These are phyloP conservation scores for Sisor rabdophorus DNA, from an alignment of 2,113 vertebrate genomes.

Conservation along the genomic window DNA sequence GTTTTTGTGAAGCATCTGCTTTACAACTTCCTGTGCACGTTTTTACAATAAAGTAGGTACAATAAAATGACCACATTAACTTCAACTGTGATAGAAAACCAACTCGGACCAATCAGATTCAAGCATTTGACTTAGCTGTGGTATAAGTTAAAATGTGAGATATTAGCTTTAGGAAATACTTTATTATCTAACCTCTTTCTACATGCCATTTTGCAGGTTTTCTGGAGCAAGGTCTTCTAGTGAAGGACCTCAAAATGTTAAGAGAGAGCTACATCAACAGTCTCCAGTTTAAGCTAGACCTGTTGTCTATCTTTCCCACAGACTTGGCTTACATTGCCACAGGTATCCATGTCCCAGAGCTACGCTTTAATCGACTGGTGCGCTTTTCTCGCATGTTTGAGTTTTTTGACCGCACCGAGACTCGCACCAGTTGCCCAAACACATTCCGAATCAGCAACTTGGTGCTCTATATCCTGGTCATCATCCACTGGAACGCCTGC, in stretches of 20 bases:
- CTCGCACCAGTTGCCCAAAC: conserved; percentile 87
- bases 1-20: background rate
- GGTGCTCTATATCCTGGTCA: conserved; percentile 89
- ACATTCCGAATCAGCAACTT: conserved; percentile 87
- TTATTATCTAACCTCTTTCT: background rate
- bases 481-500: conserved; percentile 98
- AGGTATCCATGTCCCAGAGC: conserved; percentile 78
- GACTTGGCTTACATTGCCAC: conserved; percentile 80
- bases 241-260: conserved; percentile 79
- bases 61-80: background rate
- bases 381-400: conserved; percentile 91
- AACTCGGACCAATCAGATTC: background rate
- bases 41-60: background rate
- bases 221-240: conserved; percentile 89
- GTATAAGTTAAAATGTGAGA: background rate
- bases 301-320: conserved; percentile 84
- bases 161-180: background rate
- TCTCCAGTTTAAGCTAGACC: conserved; percentile 84
- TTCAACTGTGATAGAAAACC: background rate
- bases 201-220: conserved; percentile 72
- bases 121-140: background rate
- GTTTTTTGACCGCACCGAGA: conserved; percentile 89
- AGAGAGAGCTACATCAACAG: conserved; percentile 76
- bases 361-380: conserved; percentile 91
- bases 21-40: background rate